Evolutionary conservation across 2,888 invertebrate species (phyloP).

Genomic region (Xanthorhoe designata): DNA sequence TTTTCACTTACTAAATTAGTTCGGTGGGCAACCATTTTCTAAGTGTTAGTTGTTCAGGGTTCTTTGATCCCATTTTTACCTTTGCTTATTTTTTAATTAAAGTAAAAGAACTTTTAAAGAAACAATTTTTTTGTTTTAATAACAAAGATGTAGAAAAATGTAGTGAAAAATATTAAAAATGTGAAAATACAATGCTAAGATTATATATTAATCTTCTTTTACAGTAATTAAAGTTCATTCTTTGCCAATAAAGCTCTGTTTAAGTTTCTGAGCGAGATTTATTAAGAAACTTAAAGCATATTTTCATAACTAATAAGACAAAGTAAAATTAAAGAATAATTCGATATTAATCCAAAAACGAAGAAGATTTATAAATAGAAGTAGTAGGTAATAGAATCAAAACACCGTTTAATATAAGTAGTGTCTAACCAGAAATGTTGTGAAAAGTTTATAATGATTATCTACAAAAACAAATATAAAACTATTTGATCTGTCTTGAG

Average conservation of each 20-base stretch:
- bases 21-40: background rate
- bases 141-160: background rate
- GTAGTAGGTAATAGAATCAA: too few species aligned
- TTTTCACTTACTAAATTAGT: conserved; percentile 3
- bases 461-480: too few species aligned
- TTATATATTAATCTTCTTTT: background rate
- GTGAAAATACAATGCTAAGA: background rate
- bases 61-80: background rate
- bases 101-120: background rate
- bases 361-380: too few species aligned
- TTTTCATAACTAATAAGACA: background rate
- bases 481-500: too few species aligned
- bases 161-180: background rate
- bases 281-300: conserved; percentile 3
- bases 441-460: too few species aligned
- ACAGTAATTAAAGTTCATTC: background rate
- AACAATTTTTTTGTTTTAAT: background rate
- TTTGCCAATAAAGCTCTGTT: background rate
- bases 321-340: background rate
- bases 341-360: background rate
- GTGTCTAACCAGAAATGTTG: too few species aligned
- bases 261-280: background rate
- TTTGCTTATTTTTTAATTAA: conserved; percentile 4
- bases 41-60: background rate
- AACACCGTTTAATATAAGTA: too few species aligned